These are phyloP conservation scores for Penaeus monodon DNA, from an alignment of 2,888 invertebrate species.

Conservation along the genomic window DNA sequence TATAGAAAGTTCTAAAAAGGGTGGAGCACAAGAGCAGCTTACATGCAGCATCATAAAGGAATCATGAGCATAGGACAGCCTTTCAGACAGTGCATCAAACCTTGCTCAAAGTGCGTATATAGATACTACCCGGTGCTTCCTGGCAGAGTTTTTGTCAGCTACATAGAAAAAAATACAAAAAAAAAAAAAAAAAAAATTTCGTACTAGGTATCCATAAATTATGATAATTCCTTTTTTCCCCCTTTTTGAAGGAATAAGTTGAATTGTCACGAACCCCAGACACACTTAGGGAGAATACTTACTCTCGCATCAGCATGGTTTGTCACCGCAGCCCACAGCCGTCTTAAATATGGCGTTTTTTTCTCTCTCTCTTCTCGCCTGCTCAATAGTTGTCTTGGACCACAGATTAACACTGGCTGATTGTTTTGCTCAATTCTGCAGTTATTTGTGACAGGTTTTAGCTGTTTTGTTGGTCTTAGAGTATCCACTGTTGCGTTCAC, in stretches of 20 bases:
- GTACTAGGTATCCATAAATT: constrained; percentile 49
- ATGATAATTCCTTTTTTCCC: constrained; percentile 31
- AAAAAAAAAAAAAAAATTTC: constrained; percentile 13
- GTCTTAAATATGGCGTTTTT: constrained; percentile 34
- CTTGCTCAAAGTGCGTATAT: constrained; percentile 60
- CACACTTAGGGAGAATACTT: constrained; percentile 61
- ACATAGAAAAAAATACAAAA: constrained; percentile 20
- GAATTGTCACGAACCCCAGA: constrained; percentile 40
- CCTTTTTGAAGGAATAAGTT: constrained; percentile 33
- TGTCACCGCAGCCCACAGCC: constrained; percentile 43
- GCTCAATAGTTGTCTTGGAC: constrained; percentile 45
- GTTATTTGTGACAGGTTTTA: constrained; percentile 24
- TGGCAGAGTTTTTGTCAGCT: constrained; percentile 53
- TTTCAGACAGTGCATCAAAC: constrained; percentile 43
- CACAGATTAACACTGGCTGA: constrained; percentile 35
- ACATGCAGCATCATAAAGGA: constrained; percentile 37
- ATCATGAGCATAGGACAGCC: constrained; percentile 40
- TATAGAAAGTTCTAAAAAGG: constrained; percentile 41
- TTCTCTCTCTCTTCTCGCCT: constrained; percentile 32
- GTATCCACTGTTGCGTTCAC: neutral
- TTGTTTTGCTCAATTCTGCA: constrained; percentile 53
- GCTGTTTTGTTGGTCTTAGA: neutral
- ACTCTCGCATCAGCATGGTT: constrained; percentile 55
- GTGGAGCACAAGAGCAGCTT: constrained; percentile 57
- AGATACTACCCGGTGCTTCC: constrained; percentile 60